phyloP scores from a whole-genome alignment of 1,140 invertebrate genomes.

The Oncopodura yosiiana region DNA sequence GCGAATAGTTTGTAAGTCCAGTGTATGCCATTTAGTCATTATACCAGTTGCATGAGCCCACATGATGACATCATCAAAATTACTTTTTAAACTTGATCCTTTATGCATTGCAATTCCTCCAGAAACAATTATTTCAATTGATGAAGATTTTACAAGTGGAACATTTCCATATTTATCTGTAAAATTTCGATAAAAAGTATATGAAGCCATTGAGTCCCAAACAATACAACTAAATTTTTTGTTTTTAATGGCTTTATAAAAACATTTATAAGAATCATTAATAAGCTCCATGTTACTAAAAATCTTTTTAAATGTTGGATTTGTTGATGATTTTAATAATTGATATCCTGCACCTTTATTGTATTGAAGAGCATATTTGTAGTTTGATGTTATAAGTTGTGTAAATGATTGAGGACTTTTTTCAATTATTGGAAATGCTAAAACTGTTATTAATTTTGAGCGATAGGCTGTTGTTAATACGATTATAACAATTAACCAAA shows the following conservation, averaged over 20 bases:
- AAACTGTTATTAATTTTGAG: conserved; percentile 1
- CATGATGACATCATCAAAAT: conserved; percentile 12
- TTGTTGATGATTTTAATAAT: conserved; percentile 10
- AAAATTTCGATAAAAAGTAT: conserved; percentile 14
- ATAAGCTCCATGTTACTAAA: conserved; percentile 17
- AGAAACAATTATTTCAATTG: conserved; percentile 10
- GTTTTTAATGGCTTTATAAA: conserved; percentile 8
- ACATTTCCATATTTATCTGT: conserved; percentile 10
- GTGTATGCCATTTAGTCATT: conserved; percentile 4
- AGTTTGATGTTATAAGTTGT: conserved; percentile 10
- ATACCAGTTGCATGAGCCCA: conserved; percentile 9
- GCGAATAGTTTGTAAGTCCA: conserved; percentile 2
- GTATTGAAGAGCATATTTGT: conserved; percentile 13
- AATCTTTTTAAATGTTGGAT: conserved; percentile 21
- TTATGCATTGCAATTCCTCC: conserved; percentile 10
- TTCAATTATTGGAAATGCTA: not conserved
- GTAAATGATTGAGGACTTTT: not conserved
- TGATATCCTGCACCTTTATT: conserved; percentile 12
- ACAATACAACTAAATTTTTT: conserved; percentile 13
- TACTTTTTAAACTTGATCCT: conserved; percentile 4
- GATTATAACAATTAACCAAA: conserved; percentile 18
- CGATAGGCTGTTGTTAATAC: conserved; percentile 16
- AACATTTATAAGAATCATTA: conserved; percentile 10
- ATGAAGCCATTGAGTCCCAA: conserved; percentile 15
- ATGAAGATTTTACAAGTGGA: conserved; percentile 9